Conservation (phyloP, 1,140 invertebrate genomes). For the Idris sp. region DNA sequence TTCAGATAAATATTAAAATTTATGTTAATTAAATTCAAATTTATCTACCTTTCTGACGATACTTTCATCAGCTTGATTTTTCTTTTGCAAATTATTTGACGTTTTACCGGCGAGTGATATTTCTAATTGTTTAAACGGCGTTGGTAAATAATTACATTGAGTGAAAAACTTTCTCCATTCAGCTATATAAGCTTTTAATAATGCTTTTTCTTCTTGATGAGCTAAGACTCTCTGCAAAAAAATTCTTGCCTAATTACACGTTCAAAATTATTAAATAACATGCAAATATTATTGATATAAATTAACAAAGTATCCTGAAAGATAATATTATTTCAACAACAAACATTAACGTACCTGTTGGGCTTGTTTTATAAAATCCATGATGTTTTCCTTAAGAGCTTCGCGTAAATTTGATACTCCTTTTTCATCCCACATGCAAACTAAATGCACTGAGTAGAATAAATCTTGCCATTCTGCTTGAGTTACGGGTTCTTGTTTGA, state of each 20-base stretch:
- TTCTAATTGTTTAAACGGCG: conserved; percentile 96
- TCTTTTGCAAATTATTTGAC: conserved; percentile 82
- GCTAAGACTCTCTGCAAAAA: conserved; percentile 85
- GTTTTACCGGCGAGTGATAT: conserved; percentile 84
- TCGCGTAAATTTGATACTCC: conserved; percentile 92
- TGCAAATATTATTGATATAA: no score
- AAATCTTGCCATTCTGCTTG: conserved; percentile 97
- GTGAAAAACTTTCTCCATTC: conserved; percentile 99
- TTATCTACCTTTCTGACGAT: conserved; percentile 87
- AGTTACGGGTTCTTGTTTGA: conserved; percentile 95
- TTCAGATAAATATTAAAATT: no score
- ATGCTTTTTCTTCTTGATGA: conserved; percentile 94
- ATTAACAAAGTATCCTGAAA: no score
- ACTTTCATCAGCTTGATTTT: conserved; percentile 89
- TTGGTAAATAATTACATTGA: conserved; percentile 97
- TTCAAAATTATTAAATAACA: no score
- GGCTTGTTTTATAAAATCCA: conserved; percentile 96
- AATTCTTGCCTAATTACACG: no score
- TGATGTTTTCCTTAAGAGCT: conserved; percentile 94
- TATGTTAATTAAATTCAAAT: conserved; percentile 10
- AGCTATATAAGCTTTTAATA: conserved; percentile 96
- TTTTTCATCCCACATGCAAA: conserved; percentile 98
- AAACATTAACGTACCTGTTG: conserved; percentile 81
- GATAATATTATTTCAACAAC: no score
- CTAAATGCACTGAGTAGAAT: conserved; percentile 96